phyloP scores from a whole-genome alignment of 2,888 invertebrate genomes.

The Trissoscelio sp. region DNA sequence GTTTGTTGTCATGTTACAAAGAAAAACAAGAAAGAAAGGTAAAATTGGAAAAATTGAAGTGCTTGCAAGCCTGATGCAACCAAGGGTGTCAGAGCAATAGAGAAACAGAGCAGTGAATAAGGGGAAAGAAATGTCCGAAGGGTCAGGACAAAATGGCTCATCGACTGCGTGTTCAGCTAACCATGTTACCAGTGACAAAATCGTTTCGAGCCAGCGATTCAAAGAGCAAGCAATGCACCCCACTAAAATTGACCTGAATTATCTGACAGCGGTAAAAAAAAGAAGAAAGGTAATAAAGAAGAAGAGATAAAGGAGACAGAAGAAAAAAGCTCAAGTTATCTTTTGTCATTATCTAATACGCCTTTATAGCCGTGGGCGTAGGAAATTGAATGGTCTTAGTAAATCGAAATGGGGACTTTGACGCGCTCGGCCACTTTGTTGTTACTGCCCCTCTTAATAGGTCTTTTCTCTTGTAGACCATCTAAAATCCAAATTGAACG shows the following conservation, averaged over 20 bases:
- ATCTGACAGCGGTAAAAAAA: constrained; percentile 34
- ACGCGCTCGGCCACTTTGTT: constrained; percentile 76
- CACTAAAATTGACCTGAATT: constrained; percentile 56
- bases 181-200: constrained; percentile 78
- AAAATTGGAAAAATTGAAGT: constrained; percentile 32
- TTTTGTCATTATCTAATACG: constrained; percentile 70
- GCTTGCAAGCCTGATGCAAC: constrained; percentile 2
- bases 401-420: constrained; percentile 80
- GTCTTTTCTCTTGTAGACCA: constrained; percentile 52
- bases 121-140: constrained; percentile 67
- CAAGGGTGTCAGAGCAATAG: constrained; percentile 15
- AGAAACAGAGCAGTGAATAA: constrained; percentile 37
- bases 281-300: constrained; percentile 24
- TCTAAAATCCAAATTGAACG: constrained; percentile 55
- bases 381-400: constrained; percentile 80
- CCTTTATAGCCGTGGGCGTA: constrained; percentile 72
- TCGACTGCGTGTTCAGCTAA: constrained; percentile 80
- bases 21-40: not conserved
- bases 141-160: constrained; percentile 80
- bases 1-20: too few relatives aligned
- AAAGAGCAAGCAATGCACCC: constrained; percentile 60
- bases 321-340: constrained; percentile 57
- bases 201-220: constrained; percentile 73
- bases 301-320: not conserved
- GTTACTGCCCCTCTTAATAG: constrained; percentile 65